Evolutionary conservation across 2,113 vertebrate species (phyloP), one percentile per base, ranked within the genome.

Genomic region (Microtus richardsoni): DNA sequence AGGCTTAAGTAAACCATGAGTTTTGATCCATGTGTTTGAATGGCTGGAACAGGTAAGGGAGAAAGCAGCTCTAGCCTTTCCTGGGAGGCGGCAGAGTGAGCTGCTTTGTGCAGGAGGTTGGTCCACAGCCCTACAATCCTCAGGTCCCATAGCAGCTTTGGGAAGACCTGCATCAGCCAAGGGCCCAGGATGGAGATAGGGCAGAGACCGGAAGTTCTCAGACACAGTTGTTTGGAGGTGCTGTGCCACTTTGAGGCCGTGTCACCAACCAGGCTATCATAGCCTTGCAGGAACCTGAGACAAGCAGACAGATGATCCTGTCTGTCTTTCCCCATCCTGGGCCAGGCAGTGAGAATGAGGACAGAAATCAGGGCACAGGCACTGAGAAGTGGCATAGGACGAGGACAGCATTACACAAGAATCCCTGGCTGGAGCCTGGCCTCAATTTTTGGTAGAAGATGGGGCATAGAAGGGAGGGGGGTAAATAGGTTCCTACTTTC

Each of bases 351-450:
- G 82, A 95, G 94, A 97, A 96, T 0, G 60, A 97, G 95, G 96
- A 92, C 96, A 95, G 94, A 98, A 97, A 97, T 96, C 95, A 97
- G 97, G 95, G 36, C 96, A 95, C 28, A 24, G 90, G 49, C 93
- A 89, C 62, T 41, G 68, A 22, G 9, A 86, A 80, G 93, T 77
- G 88, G 91, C 66, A 88, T 89, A 89, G 68, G 52, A 92, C 86
- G 66, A 89, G 88, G 91, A 92, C 82, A 91, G 80, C 47, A 58
- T 95, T 92, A 73, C 95, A n/a, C 62, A 89, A 58, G 71, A 90
- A 96, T 49, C 47, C 80, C 85, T 91, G 79, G 87, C 58, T 71
- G 39, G 70, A 96, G 62, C n/a, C 74, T 91, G 93, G 74, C 89
- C 89, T 93, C 88, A 54, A 75, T 93, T 70, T 78, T 95, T 22